These are phyloP conservation scores for Chymomyza fuscimana DNA, from an alignment of 2,888 invertebrate genomes.

Conservation along the genomic window DNA sequence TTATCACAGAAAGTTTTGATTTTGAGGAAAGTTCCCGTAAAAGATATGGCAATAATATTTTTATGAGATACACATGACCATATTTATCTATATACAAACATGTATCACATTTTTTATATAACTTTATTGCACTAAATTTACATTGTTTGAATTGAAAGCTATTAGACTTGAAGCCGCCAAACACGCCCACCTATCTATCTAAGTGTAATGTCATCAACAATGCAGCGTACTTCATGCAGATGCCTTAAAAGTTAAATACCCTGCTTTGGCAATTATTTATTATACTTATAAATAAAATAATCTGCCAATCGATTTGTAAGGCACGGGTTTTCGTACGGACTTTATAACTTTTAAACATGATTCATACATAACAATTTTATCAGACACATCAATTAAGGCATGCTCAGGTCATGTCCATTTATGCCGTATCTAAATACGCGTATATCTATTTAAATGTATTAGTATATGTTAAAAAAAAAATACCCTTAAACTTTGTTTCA, in stretches of 20 bases:
- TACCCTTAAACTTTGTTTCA: not conserved
- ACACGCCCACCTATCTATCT: not conserved
- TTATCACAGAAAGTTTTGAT: not conserved
- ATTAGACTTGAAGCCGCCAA: not conserved
- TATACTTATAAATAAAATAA: not conserved
- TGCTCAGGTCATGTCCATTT: not conserved
- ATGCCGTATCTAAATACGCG: not conserved
- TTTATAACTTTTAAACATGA: not conserved
- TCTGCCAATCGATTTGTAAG: not conserved
- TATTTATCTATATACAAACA: not conserved
- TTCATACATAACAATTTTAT: not conserved
- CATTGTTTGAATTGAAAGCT: not conserved
- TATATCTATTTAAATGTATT: not conserved
- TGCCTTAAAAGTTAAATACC: no score
- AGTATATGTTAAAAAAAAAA: not conserved
- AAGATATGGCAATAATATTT: not conserved
- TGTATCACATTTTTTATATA: conserved; percentile 1
- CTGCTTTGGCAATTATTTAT: no score
- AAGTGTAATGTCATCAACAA: not conserved
- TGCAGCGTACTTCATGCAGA: not conserved
- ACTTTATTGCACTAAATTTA: not conserved
- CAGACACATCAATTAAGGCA: not conserved
- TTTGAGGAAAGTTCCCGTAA: not conserved
- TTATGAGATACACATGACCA: not conserved
- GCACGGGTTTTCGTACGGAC: not conserved